phyloP scores from a whole-genome alignment of 1,140 invertebrate genomes.

The Bombus affinis region DNA sequence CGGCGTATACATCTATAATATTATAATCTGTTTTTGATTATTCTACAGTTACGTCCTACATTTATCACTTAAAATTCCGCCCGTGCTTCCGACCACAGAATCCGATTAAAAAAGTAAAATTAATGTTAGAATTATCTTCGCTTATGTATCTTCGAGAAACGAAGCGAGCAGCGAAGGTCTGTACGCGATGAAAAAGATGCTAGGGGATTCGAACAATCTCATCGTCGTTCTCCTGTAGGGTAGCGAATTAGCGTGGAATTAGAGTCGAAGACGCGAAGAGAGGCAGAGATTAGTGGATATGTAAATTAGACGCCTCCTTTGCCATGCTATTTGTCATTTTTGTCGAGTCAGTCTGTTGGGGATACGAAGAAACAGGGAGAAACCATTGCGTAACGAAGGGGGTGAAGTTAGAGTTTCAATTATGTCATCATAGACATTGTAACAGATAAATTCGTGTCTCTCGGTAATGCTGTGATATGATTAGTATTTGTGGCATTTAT shows the following conservation, averaged over 20 bases:
- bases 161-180: conserved; percentile 2
- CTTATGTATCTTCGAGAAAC: conserved; percentile 15
- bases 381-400: conserved; percentile 4
- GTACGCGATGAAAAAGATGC: conserved; percentile 29
- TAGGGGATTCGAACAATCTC: conserved; percentile 64
- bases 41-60: not conserved
- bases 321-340: conserved; percentile 72
- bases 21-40: not conserved
- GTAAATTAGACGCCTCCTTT: conserved; percentile 71
- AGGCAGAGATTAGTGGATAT: conserved; percentile 71
- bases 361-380: not conserved
- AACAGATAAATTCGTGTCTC: conserved; percentile 7
- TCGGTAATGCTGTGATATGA: not conserved
- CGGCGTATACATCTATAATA: not conserved
- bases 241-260: conserved; percentile 67
- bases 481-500: not conserved
- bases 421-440: not conserved
- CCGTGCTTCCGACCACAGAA: not conserved
- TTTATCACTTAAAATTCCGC: not conserved
- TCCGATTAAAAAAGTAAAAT: conserved; percentile 25
- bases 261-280: conserved; percentile 58
- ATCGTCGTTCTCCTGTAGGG: conserved; percentile 64
- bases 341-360: conserved; percentile 49
- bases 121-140: conserved; percentile 4
- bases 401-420: conserved; percentile 15